Percentiles rank a stretch among this genome's conserved stretches.
phyloP scores from a whole-genome alignment of 1,140 invertebrate species.

The Drosophila rufa region DNA sequence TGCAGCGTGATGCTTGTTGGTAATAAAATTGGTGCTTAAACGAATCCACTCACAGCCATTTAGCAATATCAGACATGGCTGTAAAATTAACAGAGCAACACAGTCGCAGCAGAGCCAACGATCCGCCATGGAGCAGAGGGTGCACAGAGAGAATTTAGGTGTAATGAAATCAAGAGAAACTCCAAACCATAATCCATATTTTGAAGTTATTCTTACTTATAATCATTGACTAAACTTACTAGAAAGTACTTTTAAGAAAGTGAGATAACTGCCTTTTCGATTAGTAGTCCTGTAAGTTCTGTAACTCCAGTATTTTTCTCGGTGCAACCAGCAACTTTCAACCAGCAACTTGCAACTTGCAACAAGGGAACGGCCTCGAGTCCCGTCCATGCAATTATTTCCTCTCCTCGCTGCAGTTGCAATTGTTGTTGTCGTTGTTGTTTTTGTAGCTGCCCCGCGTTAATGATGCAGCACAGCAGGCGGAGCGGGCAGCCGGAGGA shows the following conservation, averaged over 20 bases:
- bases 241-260: no score
- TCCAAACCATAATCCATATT: no score
- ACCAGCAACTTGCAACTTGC: constrained; percentile 35
- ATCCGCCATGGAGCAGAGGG: constrained; percentile 26
- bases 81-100: constrained; percentile 83
- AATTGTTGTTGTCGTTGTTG: constrained; percentile 26
- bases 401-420: constrained; percentile 67
- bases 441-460: constrained; percentile 52
- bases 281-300: no score
- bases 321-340: constrained; percentile 9
- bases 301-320: background rate
- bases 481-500: constrained; percentile 30
- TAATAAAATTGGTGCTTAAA: constrained; percentile 85
- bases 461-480: constrained; percentile 73
- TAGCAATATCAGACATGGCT: constrained; percentile 85
- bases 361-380: constrained; percentile 69
- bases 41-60: constrained; percentile 85
- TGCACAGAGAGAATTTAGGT: background rate
- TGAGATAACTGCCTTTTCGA: no score
- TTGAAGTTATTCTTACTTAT: background rate
- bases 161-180: no score
- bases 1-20: constrained; percentile 82
- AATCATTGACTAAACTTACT: no score
- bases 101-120: constrained; percentile 65
- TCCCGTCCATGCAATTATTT: constrained; percentile 74